Conservation (phyloP, 2,797 vertebrate species). For the Myotis planiceps region DNA sequence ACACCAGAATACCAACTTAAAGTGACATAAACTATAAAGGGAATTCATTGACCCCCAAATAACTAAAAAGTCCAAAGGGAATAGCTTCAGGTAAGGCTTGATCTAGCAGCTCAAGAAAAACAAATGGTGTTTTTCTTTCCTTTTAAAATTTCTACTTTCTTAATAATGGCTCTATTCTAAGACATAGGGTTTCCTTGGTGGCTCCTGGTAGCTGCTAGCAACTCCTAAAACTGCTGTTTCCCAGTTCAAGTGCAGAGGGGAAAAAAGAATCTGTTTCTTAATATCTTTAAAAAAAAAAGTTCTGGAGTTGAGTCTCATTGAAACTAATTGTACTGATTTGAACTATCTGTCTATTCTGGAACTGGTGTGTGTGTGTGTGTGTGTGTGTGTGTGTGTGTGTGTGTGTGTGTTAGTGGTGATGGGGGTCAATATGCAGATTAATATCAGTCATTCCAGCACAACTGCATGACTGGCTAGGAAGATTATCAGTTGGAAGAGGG, state of each 20-base stretch:
- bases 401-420: not conserved
- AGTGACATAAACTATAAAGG: not conserved
- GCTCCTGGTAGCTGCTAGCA: not conserved
- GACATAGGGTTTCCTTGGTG: not conserved
- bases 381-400: not conserved
- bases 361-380: not conserved
- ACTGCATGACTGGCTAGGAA: not conserved
- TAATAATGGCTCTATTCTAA: not conserved
- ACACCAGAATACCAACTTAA: conserved; percentile 27
- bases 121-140: not conserved
- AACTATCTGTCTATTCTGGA: not conserved
- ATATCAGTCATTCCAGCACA: not conserved
- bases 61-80: conserved; percentile 9
- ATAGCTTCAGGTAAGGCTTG: not conserved
- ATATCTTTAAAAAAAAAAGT: not conserved
- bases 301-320: not conserved
- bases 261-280: not conserved
- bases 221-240: not conserved
- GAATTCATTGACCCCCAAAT: not conserved
- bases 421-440: not conserved
- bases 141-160: conserved; percentile 11
- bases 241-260: not conserved
- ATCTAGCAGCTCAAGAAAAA: conserved; percentile 17
- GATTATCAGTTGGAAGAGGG: not conserved
- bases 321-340: not conserved